These are phyloP conservation scores for Apodemia mormo DNA, from an alignment of 2,888 invertebrate genomes.

Conservation along the genomic window DNA sequence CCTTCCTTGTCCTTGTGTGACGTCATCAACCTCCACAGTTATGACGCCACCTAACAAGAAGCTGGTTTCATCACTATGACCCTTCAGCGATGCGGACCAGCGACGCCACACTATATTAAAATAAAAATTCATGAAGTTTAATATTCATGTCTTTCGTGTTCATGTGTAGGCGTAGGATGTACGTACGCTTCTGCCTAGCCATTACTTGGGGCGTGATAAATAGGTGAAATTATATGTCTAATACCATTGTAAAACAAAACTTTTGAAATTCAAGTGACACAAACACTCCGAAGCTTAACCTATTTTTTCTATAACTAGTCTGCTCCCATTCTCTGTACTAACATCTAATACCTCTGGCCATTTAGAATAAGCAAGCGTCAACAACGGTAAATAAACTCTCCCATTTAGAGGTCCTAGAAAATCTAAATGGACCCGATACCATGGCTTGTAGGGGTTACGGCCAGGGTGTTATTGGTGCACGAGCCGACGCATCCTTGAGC, in stretches of 20 bases:
- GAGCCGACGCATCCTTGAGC: background rate
- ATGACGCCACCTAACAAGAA: too few species aligned
- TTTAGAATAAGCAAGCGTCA: background rate
- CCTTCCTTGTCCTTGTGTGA: too few species aligned
- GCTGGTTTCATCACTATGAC: too few species aligned
- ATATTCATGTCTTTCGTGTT: background rate
- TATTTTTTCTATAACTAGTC: background rate
- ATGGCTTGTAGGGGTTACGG: slow-evolving; percentile 4
- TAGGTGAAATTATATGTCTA: background rate
- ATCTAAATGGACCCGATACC: background rate
- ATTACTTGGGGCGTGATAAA: too few species aligned
- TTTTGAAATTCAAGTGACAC: background rate
- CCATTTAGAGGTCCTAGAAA: background rate
- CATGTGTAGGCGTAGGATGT: too few species aligned
- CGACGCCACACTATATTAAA: too few species aligned
- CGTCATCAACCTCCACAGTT: too few species aligned
- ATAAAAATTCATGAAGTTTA: slow-evolving; percentile 18
- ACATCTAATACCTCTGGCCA: background rate
- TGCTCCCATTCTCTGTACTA: background rate
- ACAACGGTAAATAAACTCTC: background rate
- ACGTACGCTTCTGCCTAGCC: too few species aligned
- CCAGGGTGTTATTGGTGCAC: too few species aligned
- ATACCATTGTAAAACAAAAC: slow-evolving; percentile 12
- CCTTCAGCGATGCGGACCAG: too few species aligned
- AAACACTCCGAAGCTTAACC: background rate